A percentile compares a stretch with the other conserved stretches of the same genome.
Conservation (phyloP, 2,888 invertebrate genomes). For the Chloroclystis v-ata region DNA sequence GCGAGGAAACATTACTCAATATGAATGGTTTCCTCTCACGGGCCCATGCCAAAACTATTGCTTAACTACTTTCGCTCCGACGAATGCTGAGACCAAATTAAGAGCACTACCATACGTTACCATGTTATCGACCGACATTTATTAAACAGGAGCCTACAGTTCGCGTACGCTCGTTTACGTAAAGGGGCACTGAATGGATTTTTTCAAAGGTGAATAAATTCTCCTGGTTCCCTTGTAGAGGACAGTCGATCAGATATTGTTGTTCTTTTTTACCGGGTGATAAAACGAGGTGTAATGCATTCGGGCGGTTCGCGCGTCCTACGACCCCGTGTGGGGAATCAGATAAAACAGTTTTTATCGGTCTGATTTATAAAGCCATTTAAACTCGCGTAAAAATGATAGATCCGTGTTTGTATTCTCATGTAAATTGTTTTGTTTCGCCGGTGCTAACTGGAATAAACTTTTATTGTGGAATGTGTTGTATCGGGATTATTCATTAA, state of each 20-base stretch:
- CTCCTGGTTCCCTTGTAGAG: conserved; percentile 17
- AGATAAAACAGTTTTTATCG: conserved; percentile 51
- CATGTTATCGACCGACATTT: conserved; percentile 26
- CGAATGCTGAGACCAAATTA: conserved; percentile 46
- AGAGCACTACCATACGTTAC: conserved; percentile 34
- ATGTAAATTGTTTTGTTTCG: conserved; percentile 53
- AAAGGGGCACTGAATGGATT: conserved; percentile 11
- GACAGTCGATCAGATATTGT: conserved; percentile 25
- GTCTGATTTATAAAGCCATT: conserved; percentile 58
- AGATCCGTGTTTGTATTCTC: conserved; percentile 44
- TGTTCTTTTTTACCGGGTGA: conserved; percentile 22
- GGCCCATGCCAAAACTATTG: conserved; percentile 57
- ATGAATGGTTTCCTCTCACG: conserved; percentile 62
- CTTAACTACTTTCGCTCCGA: conserved; percentile 48
- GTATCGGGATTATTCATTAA: conserved; percentile 26
- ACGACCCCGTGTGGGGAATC: conserved; percentile 32
- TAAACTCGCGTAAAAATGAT: conserved; percentile 57
- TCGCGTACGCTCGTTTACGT: conserved; percentile 13
- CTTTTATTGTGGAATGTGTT: conserved; percentile 25
- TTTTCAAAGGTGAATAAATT: conserved; percentile 17
- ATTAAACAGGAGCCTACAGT: conserved; percentile 9
- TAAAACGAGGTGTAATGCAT: conserved; percentile 38
- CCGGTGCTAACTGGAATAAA: conserved; percentile 25
- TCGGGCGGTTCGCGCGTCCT: conserved; percentile 40
- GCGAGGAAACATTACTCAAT: conserved; percentile 64